phyloP scores from a whole-genome alignment of 1,140 invertebrate genomes.

The Liolophura sinensis region DNA sequence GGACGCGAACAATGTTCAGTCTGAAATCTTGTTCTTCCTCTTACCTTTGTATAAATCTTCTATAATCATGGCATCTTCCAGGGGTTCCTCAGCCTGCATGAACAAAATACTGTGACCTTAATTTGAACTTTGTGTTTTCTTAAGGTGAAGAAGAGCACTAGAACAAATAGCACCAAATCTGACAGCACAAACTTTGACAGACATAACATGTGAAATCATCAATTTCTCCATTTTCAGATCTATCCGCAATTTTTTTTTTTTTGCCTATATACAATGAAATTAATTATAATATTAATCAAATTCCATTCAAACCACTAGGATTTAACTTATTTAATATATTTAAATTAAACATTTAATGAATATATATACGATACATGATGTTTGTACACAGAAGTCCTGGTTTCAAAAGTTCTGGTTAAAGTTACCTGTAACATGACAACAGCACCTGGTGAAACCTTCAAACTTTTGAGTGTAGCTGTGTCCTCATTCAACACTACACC shows the following conservation, averaged over 20 bases:
- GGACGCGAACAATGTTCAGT: no score
- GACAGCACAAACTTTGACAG: not conserved
- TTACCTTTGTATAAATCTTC: slow-evolving; percentile 20
- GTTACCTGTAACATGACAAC: slow-evolving; percentile 60
- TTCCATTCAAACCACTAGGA: not conserved
- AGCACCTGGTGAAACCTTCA: slow-evolving; percentile 58
- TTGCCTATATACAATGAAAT: not conserved
- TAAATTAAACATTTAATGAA: not conserved
- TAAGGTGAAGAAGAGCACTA: slow-evolving; percentile 5
- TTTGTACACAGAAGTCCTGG: not conserved
- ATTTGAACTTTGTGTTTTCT: no score
- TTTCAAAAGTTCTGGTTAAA: not conserved
- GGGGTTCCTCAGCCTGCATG: slow-evolving; percentile 38
- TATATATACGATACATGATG: not conserved
- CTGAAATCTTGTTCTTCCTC: no score
- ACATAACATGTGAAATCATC: not conserved
- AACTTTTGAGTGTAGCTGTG: slow-evolving; percentile 52
- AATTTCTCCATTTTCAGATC: not conserved
- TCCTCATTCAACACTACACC: slow-evolving; percentile 53
- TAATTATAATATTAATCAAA: not conserved
- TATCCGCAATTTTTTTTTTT: not conserved
- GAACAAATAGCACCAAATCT: not conserved
- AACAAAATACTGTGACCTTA: no score
- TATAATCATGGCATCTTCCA: slow-evolving; percentile 25
- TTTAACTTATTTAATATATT: not conserved